These are phyloP conservation scores for Actenoides hombroni DNA, from an alignment of 2,113 vertebrate genomes.

Conservation along the genomic window DNA sequence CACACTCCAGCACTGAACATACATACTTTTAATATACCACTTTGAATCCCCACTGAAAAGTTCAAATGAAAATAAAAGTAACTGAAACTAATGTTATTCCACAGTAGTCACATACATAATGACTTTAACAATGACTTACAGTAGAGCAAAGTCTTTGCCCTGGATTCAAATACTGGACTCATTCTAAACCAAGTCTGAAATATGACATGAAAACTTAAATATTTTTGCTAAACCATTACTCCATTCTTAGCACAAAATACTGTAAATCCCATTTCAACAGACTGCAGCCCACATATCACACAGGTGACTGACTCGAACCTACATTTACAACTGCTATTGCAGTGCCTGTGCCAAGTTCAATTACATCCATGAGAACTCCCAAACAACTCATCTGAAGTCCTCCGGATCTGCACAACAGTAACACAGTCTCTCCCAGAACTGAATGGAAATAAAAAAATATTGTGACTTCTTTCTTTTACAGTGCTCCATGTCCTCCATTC, in stretches of 20 bases:
- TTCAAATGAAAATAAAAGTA: not conserved
- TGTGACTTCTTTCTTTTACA: slow-evolving; percentile 6
- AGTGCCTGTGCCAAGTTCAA: not conserved
- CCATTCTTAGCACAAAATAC: not conserved
- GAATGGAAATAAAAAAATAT: not conserved
- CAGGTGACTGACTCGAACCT: not conserved
- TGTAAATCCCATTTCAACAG: not conserved
- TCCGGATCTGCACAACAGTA: not conserved
- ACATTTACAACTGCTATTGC: not conserved
- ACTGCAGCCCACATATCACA: not conserved
- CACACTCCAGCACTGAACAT: not conserved
- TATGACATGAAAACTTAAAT: not conserved
- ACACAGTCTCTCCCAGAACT: not conserved
- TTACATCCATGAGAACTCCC: not conserved
- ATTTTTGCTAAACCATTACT: not conserved
- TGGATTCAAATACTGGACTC: not conserved
- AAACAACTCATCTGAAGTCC: slow-evolving; percentile 1
- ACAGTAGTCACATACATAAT: not conserved
- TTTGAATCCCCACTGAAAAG: not conserved
- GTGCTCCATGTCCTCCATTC: not conserved
- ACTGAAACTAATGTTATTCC: not conserved
- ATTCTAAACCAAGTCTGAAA: not conserved
- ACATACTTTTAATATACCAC: not conserved
- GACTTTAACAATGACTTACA: not conserved
- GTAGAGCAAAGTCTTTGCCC: not conserved